Evolutionary conservation across 2,888 invertebrate genomes (phyloP), one percentile per base, ranked within the genome.

Genomic region (Enchytraeus crypticus): DNA sequence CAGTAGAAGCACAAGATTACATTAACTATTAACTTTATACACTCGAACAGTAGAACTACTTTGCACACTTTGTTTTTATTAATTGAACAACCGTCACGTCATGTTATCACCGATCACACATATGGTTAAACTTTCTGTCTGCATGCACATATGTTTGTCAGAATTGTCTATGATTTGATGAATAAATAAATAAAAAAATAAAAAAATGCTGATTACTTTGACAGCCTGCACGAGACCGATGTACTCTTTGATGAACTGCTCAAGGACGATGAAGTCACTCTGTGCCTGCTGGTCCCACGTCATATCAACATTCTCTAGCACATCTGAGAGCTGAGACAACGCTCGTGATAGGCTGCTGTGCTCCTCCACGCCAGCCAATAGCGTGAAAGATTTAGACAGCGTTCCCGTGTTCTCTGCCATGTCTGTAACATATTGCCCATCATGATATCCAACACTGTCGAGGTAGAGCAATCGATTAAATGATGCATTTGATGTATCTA

Each of bases 191-290:
- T 38, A 11, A 38, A 18, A 18, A 38, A 11, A 38, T 18, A 38
- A 38, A 38, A 11, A 38, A 38, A 38, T 38, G 11, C 33, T n/a
- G 11, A 18, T 64, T 68, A 84, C 92, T 80, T 93, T 90, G 60
- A 95, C 90, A 53, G 95, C 88, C 18, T 88, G 89, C 69, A 97
- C 87, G 21, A 97, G 84, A 0, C 89, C 88, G 59, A 96, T 85
- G 79, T 96, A 95, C 79, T 97, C 96, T 76, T 93, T 91, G 60
- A 97, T 83, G 74, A 92, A 86, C 81, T 97, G 97, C n/a, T 90
- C 88, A 66, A 98, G 83, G 62, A 91, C 86, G 74, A 87, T 92
- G 77, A 92, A 90, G 80, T 99, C 98, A 0, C 90, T 89, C 76
- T 93, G 92, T 1, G 92, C 89, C 80, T 98, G 96, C 69, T 92